These are phyloP conservation scores for Dreissena rostriformis DNA, from an alignment of 1,140 invertebrate species.

Conservation along the genomic window DNA sequence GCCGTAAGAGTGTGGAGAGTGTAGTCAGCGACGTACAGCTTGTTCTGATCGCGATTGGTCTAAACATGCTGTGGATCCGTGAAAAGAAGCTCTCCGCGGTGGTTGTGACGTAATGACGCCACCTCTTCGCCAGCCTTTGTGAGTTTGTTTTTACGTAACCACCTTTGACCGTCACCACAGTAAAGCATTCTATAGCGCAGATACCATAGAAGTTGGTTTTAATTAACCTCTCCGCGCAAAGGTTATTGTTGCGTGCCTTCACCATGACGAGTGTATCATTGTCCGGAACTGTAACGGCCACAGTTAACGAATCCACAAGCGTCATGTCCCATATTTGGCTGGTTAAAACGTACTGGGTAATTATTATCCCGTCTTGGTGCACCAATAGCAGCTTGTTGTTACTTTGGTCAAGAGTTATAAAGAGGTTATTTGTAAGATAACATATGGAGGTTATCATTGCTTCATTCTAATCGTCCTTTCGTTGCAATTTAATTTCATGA, in stretches of 20 bases:
- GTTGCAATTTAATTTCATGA: constrained; percentile 32
- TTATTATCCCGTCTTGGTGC: constrained; percentile 25
- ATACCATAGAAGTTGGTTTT: constrained; percentile 54
- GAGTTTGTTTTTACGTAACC: constrained; percentile 48
- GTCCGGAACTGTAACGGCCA: constrained; percentile 51
- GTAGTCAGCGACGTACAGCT: constrained; percentile 50
- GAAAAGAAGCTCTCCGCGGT: constrained; percentile 43
- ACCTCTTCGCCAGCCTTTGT: constrained; percentile 53
- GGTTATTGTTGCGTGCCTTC: constrained; percentile 38
- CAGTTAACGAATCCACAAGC: constrained; percentile 36
- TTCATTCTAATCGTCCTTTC: constrained; percentile 44
- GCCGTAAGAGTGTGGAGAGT: constrained; percentile 36
- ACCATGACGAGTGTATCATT: constrained; percentile 49
- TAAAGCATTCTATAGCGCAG: constrained; percentile 34
- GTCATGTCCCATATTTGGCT: constrained; percentile 55
- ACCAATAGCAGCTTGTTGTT: constrained; percentile 48
- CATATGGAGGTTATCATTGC: constrained; percentile 48
- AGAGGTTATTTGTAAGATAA: constrained; percentile 25
- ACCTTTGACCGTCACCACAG: constrained; percentile 48
- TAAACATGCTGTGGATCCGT: constrained; percentile 44
- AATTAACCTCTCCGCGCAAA: constrained; percentile 37
- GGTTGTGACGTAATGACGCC: constrained; percentile 45
- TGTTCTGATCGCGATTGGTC: constrained; percentile 41
- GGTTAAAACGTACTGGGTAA: constrained; percentile 52
- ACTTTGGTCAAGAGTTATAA: constrained; percentile 48